phyloP scores from a whole-genome alignment of 2,113 vertebrate species.

The Poeciliopsis turrubarensis region DNA sequence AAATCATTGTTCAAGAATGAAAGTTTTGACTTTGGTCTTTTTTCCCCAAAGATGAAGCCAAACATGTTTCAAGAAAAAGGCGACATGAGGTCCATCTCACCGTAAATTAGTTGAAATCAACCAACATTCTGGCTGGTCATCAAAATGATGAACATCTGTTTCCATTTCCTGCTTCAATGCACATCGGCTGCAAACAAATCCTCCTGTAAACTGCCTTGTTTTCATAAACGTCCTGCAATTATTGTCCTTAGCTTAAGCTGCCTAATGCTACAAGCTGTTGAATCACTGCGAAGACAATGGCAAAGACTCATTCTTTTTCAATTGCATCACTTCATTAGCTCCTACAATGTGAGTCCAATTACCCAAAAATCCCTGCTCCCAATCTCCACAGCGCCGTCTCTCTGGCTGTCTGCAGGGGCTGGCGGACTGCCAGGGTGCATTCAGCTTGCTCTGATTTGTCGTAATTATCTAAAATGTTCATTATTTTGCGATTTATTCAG shows the following conservation, averaged over 20 bases:
- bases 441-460: conserved; percentile 51
- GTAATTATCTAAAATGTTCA: conserved; percentile 68
- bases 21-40: neutral
- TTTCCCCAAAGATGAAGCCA: neutral
- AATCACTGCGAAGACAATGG: conserved; percentile 49
- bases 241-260: conserved; percentile 13
- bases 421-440: conserved; percentile 59
- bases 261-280: conserved; percentile 29
- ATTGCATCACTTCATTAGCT: conserved; percentile 69
- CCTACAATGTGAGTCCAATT: conserved; percentile 65
- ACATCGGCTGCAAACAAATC: neutral
- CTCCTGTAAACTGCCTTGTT: conserved; percentile 1
- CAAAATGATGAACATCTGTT: conserved; percentile 31
- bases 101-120: neutral
- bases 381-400: conserved; percentile 51
- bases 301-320: conserved; percentile 39
- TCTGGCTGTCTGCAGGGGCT: conserved; percentile 51
- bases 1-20: neutral
- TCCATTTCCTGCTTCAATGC: conserved; percentile 36
- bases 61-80: rapidly evolving
- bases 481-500: conserved; percentile 63
- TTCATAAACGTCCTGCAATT: conserved; percentile 2
- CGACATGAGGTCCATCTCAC: neutral
- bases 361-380: conserved; percentile 55
- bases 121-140: neutral